These are phyloP conservation scores for Drosophila simulans DNA, from an alignment of 1,140 invertebrate species.

Conservation along the genomic window DNA sequence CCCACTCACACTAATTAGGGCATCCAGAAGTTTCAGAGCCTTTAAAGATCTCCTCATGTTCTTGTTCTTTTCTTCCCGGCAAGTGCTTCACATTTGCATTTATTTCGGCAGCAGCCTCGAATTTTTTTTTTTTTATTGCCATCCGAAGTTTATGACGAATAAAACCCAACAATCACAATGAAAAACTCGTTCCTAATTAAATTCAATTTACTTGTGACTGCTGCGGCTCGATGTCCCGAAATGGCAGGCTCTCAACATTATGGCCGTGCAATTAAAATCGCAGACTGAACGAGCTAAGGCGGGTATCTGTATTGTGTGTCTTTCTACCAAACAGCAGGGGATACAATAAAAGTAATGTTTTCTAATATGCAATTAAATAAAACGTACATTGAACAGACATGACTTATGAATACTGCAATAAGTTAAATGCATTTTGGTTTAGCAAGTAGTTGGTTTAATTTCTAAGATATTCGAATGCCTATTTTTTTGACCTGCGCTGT, in stretches of 20 bases:
- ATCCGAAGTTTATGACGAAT: constrained; percentile 72
- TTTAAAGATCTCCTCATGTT: constrained; percentile 38
- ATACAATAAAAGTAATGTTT: background rate
- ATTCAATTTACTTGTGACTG: constrained; percentile 77
- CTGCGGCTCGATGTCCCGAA: constrained; percentile 38
- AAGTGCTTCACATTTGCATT: constrained; percentile 50
- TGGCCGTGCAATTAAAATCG: constrained; percentile 76
- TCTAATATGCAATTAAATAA: background rate
- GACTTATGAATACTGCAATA: no score
- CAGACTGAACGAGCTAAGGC: constrained; percentile 71
- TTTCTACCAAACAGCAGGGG: background rate
- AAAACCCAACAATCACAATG: constrained; percentile 73
- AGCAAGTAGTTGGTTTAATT: background rate
- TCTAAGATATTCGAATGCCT: background rate
- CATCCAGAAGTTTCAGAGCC: constrained; percentile 42
- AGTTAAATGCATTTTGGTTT: no score
- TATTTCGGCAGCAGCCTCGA: constrained; percentile 25
- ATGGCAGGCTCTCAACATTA: constrained; percentile 46
- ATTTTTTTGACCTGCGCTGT: constrained; percentile 2
- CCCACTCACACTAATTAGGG: constrained; percentile 74
- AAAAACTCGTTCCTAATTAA: constrained; percentile 75
- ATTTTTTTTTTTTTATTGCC: constrained; percentile 57
- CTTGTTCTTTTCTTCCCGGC: background rate
- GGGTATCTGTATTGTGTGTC: constrained; percentile 20
- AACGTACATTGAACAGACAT: no score